These are phyloP conservation scores for Sesia bembeciformis DNA, from an alignment of 2,888 invertebrate genomes.

Conservation along the genomic window DNA sequence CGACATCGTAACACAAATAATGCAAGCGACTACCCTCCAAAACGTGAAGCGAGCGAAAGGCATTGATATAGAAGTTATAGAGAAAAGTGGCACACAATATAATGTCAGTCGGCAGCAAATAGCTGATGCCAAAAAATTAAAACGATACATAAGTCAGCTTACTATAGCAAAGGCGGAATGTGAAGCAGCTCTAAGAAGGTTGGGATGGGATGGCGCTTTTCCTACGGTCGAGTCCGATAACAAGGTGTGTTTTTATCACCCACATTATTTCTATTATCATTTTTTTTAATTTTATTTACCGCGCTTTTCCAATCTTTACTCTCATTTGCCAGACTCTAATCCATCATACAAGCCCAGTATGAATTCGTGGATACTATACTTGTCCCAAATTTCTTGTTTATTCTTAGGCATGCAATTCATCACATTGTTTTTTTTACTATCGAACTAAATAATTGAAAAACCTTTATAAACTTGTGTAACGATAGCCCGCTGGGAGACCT, in stretches of 20 bases:
- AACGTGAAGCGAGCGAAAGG: conserved; percentile 91
- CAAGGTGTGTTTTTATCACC: conserved; percentile 30
- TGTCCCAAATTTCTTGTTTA: too few species aligned
- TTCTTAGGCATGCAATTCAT: too few species aligned
- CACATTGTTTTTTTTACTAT: too few species aligned
- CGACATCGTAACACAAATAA: conserved; percentile 92
- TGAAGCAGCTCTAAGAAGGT: conserved; percentile 81
- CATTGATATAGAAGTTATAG: conserved; percentile 76
- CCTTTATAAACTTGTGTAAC: too few species aligned
- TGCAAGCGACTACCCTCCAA: conserved; percentile 94
- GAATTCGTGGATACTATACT: too few species aligned
- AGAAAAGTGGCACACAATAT: conserved; percentile 67
- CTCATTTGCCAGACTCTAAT: too few species aligned
- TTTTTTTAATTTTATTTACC: not conserved
- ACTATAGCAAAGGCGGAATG: conserved; percentile 87
- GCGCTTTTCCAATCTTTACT: too few species aligned
- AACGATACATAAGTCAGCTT: conserved; percentile 87
- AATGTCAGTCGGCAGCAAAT: conserved; percentile 84
- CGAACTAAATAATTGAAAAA: too few species aligned
- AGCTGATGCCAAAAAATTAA: conserved; percentile 85
- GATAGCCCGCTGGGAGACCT: too few species aligned
- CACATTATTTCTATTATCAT: conserved; percentile 21
- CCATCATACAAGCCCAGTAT: too few species aligned
- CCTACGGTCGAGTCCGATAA: conserved; percentile 68
- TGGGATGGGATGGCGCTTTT: conserved; percentile 86